A percentile compares a stretch with the other conserved stretches of the same genome.
Evolutionary conservation across 2,888 invertebrate genomes (phyloP).

Genomic region (Ophion obscuratus): DNA sequence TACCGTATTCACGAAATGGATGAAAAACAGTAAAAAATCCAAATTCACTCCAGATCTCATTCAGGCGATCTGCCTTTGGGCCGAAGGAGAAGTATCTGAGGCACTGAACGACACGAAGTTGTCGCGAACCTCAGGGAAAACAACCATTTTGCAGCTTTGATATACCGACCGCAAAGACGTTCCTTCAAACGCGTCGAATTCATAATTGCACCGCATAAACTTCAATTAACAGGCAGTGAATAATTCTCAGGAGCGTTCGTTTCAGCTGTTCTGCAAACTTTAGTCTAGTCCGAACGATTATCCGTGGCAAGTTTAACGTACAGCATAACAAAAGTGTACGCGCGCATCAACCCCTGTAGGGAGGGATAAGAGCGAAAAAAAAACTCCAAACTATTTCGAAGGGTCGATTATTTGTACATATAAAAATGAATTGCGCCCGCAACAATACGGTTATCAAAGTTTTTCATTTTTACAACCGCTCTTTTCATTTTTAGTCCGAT

Average conservation of each 20-base stretch:
- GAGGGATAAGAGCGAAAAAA: background rate
- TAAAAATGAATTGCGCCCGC: background rate
- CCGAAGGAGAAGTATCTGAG: background rate
- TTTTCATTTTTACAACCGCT: slow-evolving; percentile 25
- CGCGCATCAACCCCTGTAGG: background rate
- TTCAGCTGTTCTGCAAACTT: background rate
- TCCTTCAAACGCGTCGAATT: background rate
- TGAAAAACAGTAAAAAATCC: background rate
- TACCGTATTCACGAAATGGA: background rate
- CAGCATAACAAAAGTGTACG: background rate
- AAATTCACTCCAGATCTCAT: background rate
- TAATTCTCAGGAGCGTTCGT: too few relatives aligned
- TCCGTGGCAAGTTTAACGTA: background rate
- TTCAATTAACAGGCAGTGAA: background rate
- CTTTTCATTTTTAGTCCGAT: slow-evolving; percentile 17
- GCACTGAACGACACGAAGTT: background rate
- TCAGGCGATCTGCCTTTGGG: background rate
- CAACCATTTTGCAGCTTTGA: background rate
- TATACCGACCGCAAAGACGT: background rate
- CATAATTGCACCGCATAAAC: background rate
- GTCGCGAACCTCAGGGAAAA: background rate
- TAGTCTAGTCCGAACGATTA: background rate
- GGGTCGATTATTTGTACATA: background rate
- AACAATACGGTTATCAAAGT: background rate
- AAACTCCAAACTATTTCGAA: background rate